These are phyloP conservation scores for Amphilophus citrinellus DNA, from an alignment of 2,113 vertebrate genomes.

Conservation along the genomic window DNA sequence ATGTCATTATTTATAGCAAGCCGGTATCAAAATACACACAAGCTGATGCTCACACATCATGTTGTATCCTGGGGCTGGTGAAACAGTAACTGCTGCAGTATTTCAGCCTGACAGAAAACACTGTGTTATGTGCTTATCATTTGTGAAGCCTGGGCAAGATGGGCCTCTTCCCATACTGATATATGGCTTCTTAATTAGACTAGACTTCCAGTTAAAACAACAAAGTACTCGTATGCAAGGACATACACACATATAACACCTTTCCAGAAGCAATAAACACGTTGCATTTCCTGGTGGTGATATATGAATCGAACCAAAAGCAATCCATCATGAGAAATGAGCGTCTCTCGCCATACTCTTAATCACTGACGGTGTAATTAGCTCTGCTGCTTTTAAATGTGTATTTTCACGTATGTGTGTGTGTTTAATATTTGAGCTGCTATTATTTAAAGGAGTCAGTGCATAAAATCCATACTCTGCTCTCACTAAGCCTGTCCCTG, in stretches of 20 bases:
- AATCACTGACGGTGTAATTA: conserved; percentile 38
- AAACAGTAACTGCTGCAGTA: conserved; percentile 66
- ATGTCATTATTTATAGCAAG: conserved; percentile 39
- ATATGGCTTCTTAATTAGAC: conserved; percentile 65
- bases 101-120: conserved; percentile 61
- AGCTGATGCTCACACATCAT: conserved; percentile 21
- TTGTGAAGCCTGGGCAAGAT: conserved; percentile 39
- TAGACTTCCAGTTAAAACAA: conserved; percentile 17
- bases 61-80: conserved; percentile 46
- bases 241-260: neutral
- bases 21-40: conserved; percentile 33
- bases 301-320: conserved; percentile 22
- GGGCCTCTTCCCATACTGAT: conserved; percentile 55
- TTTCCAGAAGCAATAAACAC: neutral
- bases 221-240: neutral
- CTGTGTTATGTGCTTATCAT: conserved; percentile 59
- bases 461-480: conserved; percentile 20
- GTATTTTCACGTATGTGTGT: neutral
- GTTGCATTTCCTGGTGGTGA: conserved; percentile 2
- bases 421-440: conserved; percentile 7
- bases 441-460: conserved; percentile 11
- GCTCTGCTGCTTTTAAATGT: neutral
- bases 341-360: conserved; percentile 8
- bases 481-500: conserved; percentile 40
- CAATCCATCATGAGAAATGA: conserved; percentile 11